Evolutionary conservation across 2,797 vertebrate species (phyloP).

Genomic region (Nannoperca obscura): DNA sequence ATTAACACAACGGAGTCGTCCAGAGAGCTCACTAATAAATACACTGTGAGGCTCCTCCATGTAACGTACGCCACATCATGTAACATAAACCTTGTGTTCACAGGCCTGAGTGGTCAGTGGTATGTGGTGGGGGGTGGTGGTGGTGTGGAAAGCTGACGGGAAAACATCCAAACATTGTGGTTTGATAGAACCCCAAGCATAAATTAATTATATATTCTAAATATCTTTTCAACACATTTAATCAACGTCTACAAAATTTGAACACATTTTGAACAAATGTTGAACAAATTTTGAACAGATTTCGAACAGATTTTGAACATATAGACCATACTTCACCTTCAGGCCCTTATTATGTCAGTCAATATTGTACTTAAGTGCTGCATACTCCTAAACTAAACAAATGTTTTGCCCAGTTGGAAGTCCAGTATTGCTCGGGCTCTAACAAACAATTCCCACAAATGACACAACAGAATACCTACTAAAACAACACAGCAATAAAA

Average conservation of each 20-base stretch:
- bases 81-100: constrained; percentile 47
- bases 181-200: not conserved
- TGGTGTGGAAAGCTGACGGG: not conserved
- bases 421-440: not conserved
- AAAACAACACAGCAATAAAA: constrained; percentile 2
- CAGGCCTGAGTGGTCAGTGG: not conserved
- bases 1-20: constrained; percentile 39
- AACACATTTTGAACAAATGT: too few species aligned
- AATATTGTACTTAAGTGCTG: not conserved
- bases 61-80: constrained; percentile 9
- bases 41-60: constrained; percentile 27
- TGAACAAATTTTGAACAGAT: too few species aligned
- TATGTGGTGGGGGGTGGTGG: not conserved
- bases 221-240: too few species aligned
- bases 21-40: constrained; percentile 50
- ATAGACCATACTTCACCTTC: not conserved
- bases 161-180: constrained; percentile 22
- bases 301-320: too few species aligned
- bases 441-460: not conserved
- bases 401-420: not conserved
- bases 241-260: too few species aligned
- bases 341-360: not conserved
- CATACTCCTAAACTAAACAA: not conserved
- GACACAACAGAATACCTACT: not conserved
- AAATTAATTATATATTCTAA: too few species aligned